Evolutionary conservation across 2,888 invertebrate genomes (phyloP), one percentile per base, ranked within the genome.

Genomic region (Leptopilina syphax): DNA sequence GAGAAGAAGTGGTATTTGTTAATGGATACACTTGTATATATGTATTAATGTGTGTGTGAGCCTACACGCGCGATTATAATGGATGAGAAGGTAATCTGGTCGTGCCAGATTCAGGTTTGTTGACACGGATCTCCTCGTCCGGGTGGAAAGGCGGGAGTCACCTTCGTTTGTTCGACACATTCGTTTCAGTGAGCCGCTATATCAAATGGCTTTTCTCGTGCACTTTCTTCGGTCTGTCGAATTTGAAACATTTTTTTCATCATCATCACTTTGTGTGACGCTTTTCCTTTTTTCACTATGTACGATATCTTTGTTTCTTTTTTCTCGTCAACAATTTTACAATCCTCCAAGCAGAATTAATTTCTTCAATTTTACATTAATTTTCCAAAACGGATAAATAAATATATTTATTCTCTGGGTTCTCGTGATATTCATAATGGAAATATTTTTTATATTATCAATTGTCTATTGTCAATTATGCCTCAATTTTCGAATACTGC

Each of bases 21-120:
- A 81, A 84, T 84, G 80, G 83, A 80, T 82, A 80, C 78, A 44
- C 8, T 4, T 7, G 5, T 8, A 81, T 79, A 44, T 44, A 44
- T 44, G 5, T 8, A 81, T 18, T 18, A 18, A 18, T 67, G 60
- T 80, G 4, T 34, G 3, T 34, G 34, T 34, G 34, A 34, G 81
- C 79, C 79, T 84, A 84, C 84, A 84, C 70, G 67, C 70, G 82
- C 81, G 84, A 85, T 85, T 85, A 85, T 86, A 86, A 86, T 85
- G 85, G 84, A 85, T 86, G 84, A 83, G 84, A 83, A 83, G 85
- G 79, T 82, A 81, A 81, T 84, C 60, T 85, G 82, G 85, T 82
- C 86, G 88, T 88, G 86, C 88, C 86, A 87, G 86, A 87, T 88
- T 87, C 88, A 86, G 86, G 87, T 88, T 88, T 88, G 87, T 87